phyloP scores from a whole-genome alignment of 2,888 invertebrate genomes.

The Maniola hyperantus region DNA sequence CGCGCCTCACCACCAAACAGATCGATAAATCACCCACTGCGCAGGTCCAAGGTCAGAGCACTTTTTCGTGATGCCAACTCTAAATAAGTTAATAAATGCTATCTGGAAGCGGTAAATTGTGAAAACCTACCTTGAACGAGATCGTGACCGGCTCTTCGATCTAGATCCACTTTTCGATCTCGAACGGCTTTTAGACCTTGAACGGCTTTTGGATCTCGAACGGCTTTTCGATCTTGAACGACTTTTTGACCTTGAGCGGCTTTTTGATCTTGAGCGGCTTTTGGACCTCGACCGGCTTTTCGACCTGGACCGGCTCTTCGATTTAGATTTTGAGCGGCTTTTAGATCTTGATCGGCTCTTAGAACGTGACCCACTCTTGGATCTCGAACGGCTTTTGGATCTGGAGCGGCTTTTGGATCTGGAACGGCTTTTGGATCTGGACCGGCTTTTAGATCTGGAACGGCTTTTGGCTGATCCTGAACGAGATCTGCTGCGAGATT shows the following conservation, averaged over 20 bases:
- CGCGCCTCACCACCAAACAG: too few relatives aligned
- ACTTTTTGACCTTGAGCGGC: conserved; percentile 58
- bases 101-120: too few relatives aligned
- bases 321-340: conserved; percentile 3
- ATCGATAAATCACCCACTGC: too few relatives aligned
- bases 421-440: conserved; percentile 52
- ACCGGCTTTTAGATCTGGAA: not conserved
- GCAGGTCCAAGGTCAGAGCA: too few relatives aligned
- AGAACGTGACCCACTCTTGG: conserved; percentile 62
- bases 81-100: too few relatives aligned
- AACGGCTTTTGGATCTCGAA: conserved; percentile 51
- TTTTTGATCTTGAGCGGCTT: conserved; percentile 56
- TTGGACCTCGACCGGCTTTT: conserved; percentile 43
- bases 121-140: conserved; percentile 55
- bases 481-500: conserved; percentile 63
- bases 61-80: too few relatives aligned
- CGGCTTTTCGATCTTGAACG: conserved; percentile 62
- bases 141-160: conserved; percentile 56
- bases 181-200: conserved; percentile 60
- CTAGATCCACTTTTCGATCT: conserved; percentile 58
- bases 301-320: not conserved
- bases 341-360: conserved; percentile 57
- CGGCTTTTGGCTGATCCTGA: conserved; percentile 52
- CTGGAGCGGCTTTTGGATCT: conserved; percentile 52
- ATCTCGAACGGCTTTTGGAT: conserved; percentile 69